Conservation (phyloP, 1,140 invertebrate species). For the Cotesia glomerata region DNA sequence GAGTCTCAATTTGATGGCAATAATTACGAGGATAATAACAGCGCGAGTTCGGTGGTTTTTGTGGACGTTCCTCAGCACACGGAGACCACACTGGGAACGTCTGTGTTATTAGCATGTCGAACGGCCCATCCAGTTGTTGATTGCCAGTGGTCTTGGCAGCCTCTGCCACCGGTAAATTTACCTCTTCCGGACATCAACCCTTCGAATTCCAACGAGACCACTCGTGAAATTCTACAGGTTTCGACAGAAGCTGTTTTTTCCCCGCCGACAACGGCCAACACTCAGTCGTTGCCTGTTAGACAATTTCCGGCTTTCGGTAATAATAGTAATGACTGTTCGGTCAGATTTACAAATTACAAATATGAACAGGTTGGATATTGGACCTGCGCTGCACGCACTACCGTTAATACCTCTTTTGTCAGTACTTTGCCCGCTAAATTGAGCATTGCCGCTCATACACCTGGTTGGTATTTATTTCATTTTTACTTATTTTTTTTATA, state of each 20-base stretch:
- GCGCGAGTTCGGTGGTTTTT: conserved; percentile 43
- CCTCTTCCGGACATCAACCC: conserved; percentile 54
- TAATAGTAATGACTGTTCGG: conserved; percentile 60
- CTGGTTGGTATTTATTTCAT: conserved; percentile 41
- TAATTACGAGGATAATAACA: not conserved
- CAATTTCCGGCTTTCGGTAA: conserved; percentile 59
- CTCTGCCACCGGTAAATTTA: conserved; percentile 53
- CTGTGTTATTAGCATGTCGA: conserved; percentile 54
- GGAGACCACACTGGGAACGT: conserved; percentile 52
- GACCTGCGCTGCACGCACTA: conserved; percentile 56
- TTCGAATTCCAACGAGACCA: conserved; percentile 22
- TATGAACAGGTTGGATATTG: conserved; percentile 60
- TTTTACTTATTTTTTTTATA: conserved; percentile 8
- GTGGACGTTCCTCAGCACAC: conserved; percentile 50
- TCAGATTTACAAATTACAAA: conserved; percentile 56
- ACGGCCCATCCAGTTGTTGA: conserved; percentile 53
- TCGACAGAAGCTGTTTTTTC: conserved; percentile 16
- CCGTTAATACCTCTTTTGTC: conserved; percentile 51
- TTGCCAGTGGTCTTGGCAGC: conserved; percentile 60
- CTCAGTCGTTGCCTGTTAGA: conserved; percentile 49
- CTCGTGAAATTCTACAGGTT: not conserved
- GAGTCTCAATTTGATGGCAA: not conserved
- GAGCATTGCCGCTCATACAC: conserved; percentile 49
- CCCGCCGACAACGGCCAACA: conserved; percentile 35
- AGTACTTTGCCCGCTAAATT: conserved; percentile 56